Evolutionary conservation across 2,888 invertebrate species (phyloP), one percentile per base, ranked within the genome.

Genomic region (Agrilus cyanescens): DNA sequence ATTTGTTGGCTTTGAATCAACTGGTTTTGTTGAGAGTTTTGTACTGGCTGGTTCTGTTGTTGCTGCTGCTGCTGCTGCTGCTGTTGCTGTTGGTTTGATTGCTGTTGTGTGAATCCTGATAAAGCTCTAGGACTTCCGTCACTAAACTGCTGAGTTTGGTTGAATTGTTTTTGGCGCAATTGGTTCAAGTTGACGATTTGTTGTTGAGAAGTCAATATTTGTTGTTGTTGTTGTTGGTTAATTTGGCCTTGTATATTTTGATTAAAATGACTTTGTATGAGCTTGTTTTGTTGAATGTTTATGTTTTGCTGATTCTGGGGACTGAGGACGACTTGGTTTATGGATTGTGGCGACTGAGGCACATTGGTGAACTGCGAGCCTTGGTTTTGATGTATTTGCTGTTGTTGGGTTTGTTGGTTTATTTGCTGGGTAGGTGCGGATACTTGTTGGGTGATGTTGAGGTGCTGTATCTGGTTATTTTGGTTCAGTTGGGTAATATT

Each of bases 141-240:
- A 8, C 12, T 20, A 16, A 49, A 44, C 18, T 70, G 70, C 35
- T 72, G 63, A 41, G 58, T 67, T 47, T 62, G 63, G 40, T 51
- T 53, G 48, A 70, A 69, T 46, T 71, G 71, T 46, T 70, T 57
- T 47, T 68, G 68, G 46, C 69, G 70, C 46, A 71, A 70, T 41
- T 57, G 65, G 18, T 38, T 36, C 13, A 10, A 10, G 7, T 12
- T 37, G 3, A 32, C 16, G n/a, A 41, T 14, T 37, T 40, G 44
- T 10, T 37, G 37, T 12, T 37, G 25, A 1, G 35, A 16, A 10
- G 13, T 30, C 29, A 36, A 36, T n/a, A 15, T 52, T 48, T 69
- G 68, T 46, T 71, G 71, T 46, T 71, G 57, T 47, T 68, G 68
- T 46, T 70, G 70, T 45, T 71, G 70, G 41, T 56, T 65, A 32